These are phyloP conservation scores for Indicator maculatus DNA, from an alignment of 2,113 vertebrate genomes.

Conservation along the genomic window DNA sequence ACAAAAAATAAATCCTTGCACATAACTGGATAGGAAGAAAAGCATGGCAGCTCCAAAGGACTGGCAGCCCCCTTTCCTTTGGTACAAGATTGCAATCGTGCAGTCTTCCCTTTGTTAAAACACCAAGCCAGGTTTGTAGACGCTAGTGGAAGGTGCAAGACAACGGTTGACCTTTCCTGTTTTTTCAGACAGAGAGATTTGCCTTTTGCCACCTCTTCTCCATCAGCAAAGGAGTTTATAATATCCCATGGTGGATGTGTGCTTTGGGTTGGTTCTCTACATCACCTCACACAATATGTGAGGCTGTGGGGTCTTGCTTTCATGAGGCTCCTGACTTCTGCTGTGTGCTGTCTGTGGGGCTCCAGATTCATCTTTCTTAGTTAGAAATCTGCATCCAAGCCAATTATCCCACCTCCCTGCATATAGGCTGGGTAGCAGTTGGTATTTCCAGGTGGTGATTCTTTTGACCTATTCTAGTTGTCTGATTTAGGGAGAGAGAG, in stretches of 20 bases:
- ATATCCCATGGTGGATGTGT: neutral
- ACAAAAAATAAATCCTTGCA: neutral
- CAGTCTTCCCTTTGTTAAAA: neutral
- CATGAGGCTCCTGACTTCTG: neutral
- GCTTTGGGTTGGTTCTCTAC: neutral
- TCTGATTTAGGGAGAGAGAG: neutral
- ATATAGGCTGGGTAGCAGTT: rapidly evolving
- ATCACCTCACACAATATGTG: neutral
- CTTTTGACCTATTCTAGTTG: neutral
- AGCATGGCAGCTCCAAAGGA: neutral
- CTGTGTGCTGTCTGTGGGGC: neutral
- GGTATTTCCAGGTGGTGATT: neutral
- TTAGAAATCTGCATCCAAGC: neutral
- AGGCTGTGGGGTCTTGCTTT: neutral
- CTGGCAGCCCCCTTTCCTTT: neutral
- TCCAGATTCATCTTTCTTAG: neutral
- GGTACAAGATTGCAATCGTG: neutral
- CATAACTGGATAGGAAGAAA: neutral
- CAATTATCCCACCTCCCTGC: neutral
- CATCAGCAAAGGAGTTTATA: neutral
- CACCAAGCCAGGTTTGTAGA: neutral
- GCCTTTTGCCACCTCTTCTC: neutral
- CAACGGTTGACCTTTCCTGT: neutral
- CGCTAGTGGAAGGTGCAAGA: neutral
- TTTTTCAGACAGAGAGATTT: neutral